Evolutionary conservation across 2,888 invertebrate species (phyloP), one percentile per base, ranked within the genome.

Genomic region (Drosophila mayaguana): DNA sequence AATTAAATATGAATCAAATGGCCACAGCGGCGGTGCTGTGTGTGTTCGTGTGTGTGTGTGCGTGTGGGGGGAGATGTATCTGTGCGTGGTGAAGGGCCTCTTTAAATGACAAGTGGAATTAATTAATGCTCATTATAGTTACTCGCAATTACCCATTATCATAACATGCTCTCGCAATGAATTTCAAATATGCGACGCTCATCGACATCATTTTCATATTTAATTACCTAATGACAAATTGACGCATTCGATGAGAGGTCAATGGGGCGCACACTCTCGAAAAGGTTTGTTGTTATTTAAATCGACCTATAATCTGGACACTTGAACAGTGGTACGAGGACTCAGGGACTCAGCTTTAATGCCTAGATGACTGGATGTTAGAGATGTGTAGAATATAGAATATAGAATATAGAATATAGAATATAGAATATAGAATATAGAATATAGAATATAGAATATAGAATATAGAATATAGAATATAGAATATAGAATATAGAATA

Each of bases 1-100:
- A 77, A 80, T 80, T 63, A 68, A 74, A 76, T 77, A 62, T 55
- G 51, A 63, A 42, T 70, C 60, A 25, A 56, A 57, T 32, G 50
- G 7, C 20, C 2, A 67, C n/a, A 20, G 11, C 11, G n/a, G 32
- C 38, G 14, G 16, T 6, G 5, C 14, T 14, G 5, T 34, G 8
- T 38, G 14, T 40, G 36, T 42, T n/a, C n/a, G n/a, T n/a, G n/a
- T n/a, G n/a, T n/a, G n/a, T n/a, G n/a, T n/a, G n/a, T n/a, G n/a
- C n/a, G n/a, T n/a, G n/a, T n/a, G n/a, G n/a, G n/a, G n/a, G n/a
- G 9, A 54, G 25, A 25, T 1, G 48, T 22, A 7, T 38, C 3
- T 45, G n/a, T 40, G 14, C 36, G 43, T 45, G 16, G 22, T 36
- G 22, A 34, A 25, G 42, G 42, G 28, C 28, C 28, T 46, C 34